Evolutionary conservation across 2,113 vertebrate genomes (phyloP).

Genomic region (Scomber japonicus): DNA sequence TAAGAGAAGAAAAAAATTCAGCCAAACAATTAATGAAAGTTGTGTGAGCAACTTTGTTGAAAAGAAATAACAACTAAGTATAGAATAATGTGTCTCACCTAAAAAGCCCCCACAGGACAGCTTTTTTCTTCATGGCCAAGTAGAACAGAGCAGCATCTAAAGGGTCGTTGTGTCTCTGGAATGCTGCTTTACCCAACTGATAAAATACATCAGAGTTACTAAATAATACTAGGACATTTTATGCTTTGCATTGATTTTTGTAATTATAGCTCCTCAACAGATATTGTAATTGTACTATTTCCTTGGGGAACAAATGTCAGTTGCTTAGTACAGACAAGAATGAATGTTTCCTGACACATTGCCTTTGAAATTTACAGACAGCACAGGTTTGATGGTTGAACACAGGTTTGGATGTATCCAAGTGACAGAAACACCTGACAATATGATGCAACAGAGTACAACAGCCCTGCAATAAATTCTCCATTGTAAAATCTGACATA

Average conservation of each 20-base stretch:
- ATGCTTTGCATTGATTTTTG: neutral
- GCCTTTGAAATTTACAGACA: neutral
- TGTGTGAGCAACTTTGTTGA: neutral
- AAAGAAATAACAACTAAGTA: neutral
- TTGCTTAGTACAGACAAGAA: neutral
- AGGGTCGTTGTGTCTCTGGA: slow-evolving; percentile 96
- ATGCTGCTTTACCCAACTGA: slow-evolving; percentile 92
- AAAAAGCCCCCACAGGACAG: slow-evolving; percentile 98
- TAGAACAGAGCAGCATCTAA: slow-evolving; percentile 97
- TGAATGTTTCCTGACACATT: neutral
- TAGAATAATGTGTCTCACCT: slow-evolving; percentile 80
- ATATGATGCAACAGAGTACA: too few relatives aligned
- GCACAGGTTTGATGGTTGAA: neutral
- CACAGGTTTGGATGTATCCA: neutral
- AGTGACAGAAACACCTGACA: neutral
- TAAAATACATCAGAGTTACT: slow-evolving; percentile 7
- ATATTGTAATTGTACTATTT: neutral
- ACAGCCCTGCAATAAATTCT: too few relatives aligned
- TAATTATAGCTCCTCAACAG: neutral
- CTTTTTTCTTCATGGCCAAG: slow-evolving; percentile 98
- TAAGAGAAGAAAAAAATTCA: slow-evolving; percentile 65
- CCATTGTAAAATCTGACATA: too few relatives aligned
- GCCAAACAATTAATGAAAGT: neutral
- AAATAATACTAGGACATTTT: neutral
- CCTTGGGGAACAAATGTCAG: neutral